A percentile compares a stretch with the other conserved stretches of the same genome.
These are phyloP conservation scores for Pachypeltis micranthus DNA, from an alignment of 1,140 invertebrate genomes.

Conservation along the genomic window DNA sequence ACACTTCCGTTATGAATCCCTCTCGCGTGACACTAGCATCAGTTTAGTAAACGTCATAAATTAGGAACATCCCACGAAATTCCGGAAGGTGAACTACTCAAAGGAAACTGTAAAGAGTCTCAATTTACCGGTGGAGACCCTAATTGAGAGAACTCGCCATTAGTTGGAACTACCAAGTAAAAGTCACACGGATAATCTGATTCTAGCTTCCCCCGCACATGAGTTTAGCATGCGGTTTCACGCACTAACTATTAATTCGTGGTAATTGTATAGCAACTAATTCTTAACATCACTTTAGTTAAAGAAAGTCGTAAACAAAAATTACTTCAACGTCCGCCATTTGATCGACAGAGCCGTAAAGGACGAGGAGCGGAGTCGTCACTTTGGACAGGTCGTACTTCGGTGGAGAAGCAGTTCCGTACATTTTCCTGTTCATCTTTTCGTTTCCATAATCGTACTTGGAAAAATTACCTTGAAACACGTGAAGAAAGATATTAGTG, in stretches of 20 bases:
- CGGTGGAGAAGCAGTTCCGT: constrained; percentile 41
- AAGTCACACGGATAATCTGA: too few relatives aligned
- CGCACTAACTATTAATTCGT: not conserved
- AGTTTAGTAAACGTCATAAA: too few relatives aligned
- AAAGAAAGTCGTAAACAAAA: not conserved
- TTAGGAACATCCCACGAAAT: too few relatives aligned
- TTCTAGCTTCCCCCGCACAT: too few relatives aligned
- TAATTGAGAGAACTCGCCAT: too few relatives aligned
- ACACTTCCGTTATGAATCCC: too few relatives aligned
- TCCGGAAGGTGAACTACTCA: too few relatives aligned
- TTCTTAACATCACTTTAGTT: not conserved
- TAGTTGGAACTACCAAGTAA: too few relatives aligned
- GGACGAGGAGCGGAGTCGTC: constrained; percentile 40
- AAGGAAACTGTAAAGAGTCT: too few relatives aligned
- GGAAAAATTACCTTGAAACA: constrained; percentile 33
- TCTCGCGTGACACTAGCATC: too few relatives aligned
- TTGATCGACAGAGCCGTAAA: not conserved
- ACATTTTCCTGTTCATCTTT: constrained; percentile 39
- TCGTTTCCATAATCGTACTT: constrained; percentile 41
- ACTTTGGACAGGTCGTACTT: constrained; percentile 46
- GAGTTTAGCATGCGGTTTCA: not conserved
- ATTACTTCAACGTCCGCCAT: not conserved
- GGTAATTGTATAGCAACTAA: not conserved
- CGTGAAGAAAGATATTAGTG: too few relatives aligned
- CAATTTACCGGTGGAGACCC: too few relatives aligned